Evolutionary conservation across 1,140 invertebrate species (phyloP), one percentile per base, ranked within the genome.

Genomic region (Scaptomyza pallida): DNA sequence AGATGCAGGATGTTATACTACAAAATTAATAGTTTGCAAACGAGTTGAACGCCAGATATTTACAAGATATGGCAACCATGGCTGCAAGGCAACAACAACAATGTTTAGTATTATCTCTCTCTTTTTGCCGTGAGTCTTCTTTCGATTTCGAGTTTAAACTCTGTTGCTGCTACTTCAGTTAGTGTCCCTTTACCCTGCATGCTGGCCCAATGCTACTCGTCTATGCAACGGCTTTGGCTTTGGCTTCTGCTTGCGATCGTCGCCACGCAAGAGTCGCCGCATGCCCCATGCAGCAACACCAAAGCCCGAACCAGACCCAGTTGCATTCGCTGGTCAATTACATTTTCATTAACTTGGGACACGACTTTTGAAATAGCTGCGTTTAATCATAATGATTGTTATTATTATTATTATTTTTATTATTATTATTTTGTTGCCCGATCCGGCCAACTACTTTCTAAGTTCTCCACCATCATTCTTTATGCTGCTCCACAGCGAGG

Each of bases 381-480:
- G 75, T 89, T 89, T 89, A 86, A 89, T 89, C 86, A 89, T 89
- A 89, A 89, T 89, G 86, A 89, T 89, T 89, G 80, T 89, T 89
- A 89, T 89, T 30, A 30, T 30, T 30, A 30, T 30, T 30, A 30
- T 30, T 30, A 30, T 30, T 26, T 26, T 26, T 26, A 89, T 89
- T 89, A 75, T 89, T 86, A 86, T 89, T 89, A 85, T 72, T 78
- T 86, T 55, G 48, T 54, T 62, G n/a, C 30, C 43, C 12, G 54
- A 55, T 37, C 23, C 47, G 43, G 9, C 6, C 26, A 30, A 30
- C 19, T 45, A 55, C 74, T 79, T 81, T 88, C 74, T 78, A 78
- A 78, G 67, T 40, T 60, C 17, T 30, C 55, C 51, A 54, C 57
- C 35, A 73, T 69, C 73, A 61, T 75, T 61, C 62, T 65, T 77